These are phyloP conservation scores for Nymphalis c-album DNA, from an alignment of 2,888 invertebrate genomes.

Conservation along the genomic window DNA sequence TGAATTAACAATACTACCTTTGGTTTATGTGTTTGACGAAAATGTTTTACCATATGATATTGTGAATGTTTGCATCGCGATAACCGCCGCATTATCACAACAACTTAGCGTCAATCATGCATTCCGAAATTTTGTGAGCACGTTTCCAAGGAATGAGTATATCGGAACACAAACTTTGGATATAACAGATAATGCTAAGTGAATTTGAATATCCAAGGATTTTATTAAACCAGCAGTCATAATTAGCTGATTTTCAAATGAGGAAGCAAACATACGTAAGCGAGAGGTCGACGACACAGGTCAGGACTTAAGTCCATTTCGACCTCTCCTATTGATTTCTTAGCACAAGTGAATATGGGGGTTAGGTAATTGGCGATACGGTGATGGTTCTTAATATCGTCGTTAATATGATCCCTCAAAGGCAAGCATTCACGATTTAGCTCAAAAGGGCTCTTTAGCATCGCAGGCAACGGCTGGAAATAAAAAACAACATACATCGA, in stretches of 20 bases:
- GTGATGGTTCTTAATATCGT: constrained; percentile 77
- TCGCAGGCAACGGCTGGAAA: constrained; percentile 82
- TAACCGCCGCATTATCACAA: constrained; percentile 60
- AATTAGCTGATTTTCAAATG: constrained; percentile 68
- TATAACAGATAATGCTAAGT: constrained; percentile 38
- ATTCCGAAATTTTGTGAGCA: constrained; percentile 65
- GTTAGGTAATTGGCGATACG: constrained; percentile 77
- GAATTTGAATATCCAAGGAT: constrained; percentile 45
- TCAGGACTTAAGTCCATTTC: constrained; percentile 45
- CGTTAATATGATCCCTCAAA: constrained; percentile 81
- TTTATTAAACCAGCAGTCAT: constrained; percentile 69
- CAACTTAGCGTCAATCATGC: constrained; percentile 71
- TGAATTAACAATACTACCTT: constrained; percentile 77
- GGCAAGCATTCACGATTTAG: constrained; percentile 82
- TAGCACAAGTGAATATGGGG: constrained; percentile 78
- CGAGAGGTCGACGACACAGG: constrained; percentile 54
- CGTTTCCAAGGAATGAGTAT: constrained; percentile 77
- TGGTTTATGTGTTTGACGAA: constrained; percentile 67
- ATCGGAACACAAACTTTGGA: constrained; percentile 48
- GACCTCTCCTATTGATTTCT: constrained; percentile 60
- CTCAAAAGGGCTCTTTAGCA: constrained; percentile 81
- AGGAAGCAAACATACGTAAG: constrained; percentile 75
- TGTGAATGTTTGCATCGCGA: constrained; percentile 70
- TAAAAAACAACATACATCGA: constrained; percentile 82
- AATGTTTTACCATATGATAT: constrained; percentile 75